Evolutionary conservation across 1,140 invertebrate genomes (phyloP).

Genomic region (Drosophila sproati): DNA sequence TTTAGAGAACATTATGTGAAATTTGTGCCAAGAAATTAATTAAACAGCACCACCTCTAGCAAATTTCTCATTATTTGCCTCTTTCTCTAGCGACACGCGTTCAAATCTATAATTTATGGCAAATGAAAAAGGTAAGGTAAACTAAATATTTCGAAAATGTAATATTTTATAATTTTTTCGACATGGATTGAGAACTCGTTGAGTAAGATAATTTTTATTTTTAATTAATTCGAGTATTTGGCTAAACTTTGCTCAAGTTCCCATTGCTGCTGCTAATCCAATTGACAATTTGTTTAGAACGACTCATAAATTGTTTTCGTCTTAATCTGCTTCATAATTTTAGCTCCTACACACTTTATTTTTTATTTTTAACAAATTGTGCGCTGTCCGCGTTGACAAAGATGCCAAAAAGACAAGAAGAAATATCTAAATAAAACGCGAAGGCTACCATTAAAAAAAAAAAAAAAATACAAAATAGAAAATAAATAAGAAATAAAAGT

Average conservation of each 20-base stretch:
- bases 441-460: conserved; percentile 29
- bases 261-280: neutral
- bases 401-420: conserved; percentile 33
- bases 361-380: conserved; percentile 44
- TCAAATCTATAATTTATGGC: conserved; percentile 25
- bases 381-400: conserved; percentile 25
- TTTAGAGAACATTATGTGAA: conserved; percentile 25
- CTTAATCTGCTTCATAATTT: conserved; percentile 22
- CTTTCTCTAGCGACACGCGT: conserved; percentile 6
- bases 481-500: no score
- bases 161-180: no score
- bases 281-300: neutral
- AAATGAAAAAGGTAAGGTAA: neutral
- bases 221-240: neutral
- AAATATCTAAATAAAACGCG: conserved; percentile 32
- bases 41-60: conserved; percentile 11
- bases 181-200: no score
- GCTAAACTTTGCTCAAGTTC: neutral
- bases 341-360: conserved; percentile 30
- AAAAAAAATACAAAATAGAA: no score
- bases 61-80: neutral
- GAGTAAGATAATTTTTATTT: neutral
- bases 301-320: conserved; percentile 9
- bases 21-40: conserved; percentile 78
- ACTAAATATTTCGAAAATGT: no score